These are phyloP conservation scores for Maconellicoccus hirsutus DNA, from an alignment of 1,140 invertebrate genomes.

Conservation along the genomic window DNA sequence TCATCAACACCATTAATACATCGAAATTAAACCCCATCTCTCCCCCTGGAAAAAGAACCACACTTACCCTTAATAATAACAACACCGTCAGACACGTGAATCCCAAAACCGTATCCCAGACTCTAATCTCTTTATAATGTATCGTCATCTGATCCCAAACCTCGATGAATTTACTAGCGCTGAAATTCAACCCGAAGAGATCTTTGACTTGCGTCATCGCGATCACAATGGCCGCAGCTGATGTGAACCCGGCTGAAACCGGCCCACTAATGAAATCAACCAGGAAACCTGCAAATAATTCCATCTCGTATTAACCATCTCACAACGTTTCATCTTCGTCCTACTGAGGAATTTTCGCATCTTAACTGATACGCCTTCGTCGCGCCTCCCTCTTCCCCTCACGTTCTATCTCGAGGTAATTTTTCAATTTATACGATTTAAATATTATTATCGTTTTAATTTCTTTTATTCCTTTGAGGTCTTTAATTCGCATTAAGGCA, in stretches of 20 bases:
- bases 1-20: too few relatives aligned
- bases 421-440: too few relatives aligned
- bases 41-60: neutral
- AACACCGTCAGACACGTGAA: slow-evolving; percentile 52
- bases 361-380: too few relatives aligned
- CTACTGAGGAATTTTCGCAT: too few relatives aligned
- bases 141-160: slow-evolving; percentile 48
- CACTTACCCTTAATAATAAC: slow-evolving; percentile 50
- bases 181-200: slow-evolving; percentile 55
- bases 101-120: slow-evolving; percentile 54
- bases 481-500: too few relatives aligned
- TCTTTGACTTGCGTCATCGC: slow-evolving; percentile 74
- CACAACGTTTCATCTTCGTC: too few relatives aligned
- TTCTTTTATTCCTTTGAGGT: too few relatives aligned
- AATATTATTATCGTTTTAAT: too few relatives aligned
- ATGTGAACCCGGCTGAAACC: slow-evolving; percentile 83
- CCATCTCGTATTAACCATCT: too few relatives aligned
- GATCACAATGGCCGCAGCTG: slow-evolving; percentile 79
- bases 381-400: too few relatives aligned
- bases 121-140: slow-evolving; percentile 50
- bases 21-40: too few relatives aligned
- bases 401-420: too few relatives aligned
- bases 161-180: slow-evolving; percentile 51
- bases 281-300: slow-evolving; percentile 55
- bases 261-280: slow-evolving; percentile 84